Base-by-base conservation (phyloP, 2,888 invertebrate species). In the Acleris sparsana region DNA sequence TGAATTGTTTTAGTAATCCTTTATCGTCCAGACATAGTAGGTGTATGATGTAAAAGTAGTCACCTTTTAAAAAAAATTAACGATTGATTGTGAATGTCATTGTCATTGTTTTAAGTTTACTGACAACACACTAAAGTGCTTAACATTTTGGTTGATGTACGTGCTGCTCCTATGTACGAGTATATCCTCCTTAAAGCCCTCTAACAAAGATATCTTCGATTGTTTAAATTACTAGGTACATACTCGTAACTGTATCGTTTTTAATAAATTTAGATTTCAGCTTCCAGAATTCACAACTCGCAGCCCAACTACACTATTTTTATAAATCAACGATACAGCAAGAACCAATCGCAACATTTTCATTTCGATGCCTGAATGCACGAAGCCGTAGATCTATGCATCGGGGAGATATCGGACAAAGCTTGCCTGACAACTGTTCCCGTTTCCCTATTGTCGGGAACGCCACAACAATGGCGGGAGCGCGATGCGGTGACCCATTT, bases 401-500 rank as follows among this genome's bases (percentile, higher is more conserved):
- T 86, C 82, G 84, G 83, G 79, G 80, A 78, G 82, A 80, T 81
- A 86, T 83, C 75, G 83, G 84, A 88, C 86, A 87, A 88, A 84
- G 83, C 80, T 76, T 67, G 73, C 74, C 78, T 82, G 84, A 85
- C 87, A 84, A 81, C 86, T 81, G 84, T 80, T 82, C 84, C 73
- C 82, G 80, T 87, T 85, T 79, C 72, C 73, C 84, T 74, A 86
- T 89, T 88, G 87, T 87, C 80, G 78, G 71, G 39, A 70, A 69
- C 68, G 71, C 70, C 70, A 68, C 75, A 78, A 83, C 80, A 81
- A 83, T 81, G 72, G 75, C 63, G 66, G 70, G 69, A 68, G 71
- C 73, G 71, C 71, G 70, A 51, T 72, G 72, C 75, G 73, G 71
- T 80, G 82, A 81, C 83, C 82, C 69, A 78, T 80, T 82, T 82